These are phyloP conservation scores for Helicorthomorpha holstii DNA, from an alignment of 1,140 invertebrate genomes.

Conservation along the genomic window DNA sequence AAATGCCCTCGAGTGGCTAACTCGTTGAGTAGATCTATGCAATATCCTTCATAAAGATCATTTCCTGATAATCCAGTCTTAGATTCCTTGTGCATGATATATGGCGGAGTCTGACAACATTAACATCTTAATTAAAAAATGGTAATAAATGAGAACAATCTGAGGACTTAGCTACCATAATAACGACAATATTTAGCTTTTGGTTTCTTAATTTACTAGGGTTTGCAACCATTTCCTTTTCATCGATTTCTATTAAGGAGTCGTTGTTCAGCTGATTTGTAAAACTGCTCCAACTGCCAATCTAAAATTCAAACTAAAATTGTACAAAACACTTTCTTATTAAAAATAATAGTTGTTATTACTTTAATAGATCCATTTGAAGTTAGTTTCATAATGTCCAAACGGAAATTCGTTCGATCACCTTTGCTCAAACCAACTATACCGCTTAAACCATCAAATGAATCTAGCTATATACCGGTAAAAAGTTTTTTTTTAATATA, in stretches of 20 bases:
- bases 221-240: too few species aligned
- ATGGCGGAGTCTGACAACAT: conserved; percentile 40
- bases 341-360: too few species aligned
- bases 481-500: too few species aligned
- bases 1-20: conserved; percentile 38
- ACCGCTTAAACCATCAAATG: background rate
- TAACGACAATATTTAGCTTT: too few species aligned
- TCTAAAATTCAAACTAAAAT: too few species aligned
- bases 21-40: conserved; percentile 68
- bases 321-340: too few species aligned
- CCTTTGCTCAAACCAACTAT: background rate
- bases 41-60: conserved; percentile 35
- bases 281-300: too few species aligned
- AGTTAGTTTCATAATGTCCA: background rate
- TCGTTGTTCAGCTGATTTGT: too few species aligned
- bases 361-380: background rate
- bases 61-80: conserved; percentile 55
- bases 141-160: background rate
- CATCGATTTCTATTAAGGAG: too few species aligned
- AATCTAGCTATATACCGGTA: background rate
- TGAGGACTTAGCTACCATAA: background rate
- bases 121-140: too few species aligned
- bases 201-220: too few species aligned
- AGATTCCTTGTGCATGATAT: conserved; percentile 74
- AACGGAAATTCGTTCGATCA: background rate